Percentiles rank a stretch among this genome's conserved stretches.
Evolutionary conservation across 2,888 invertebrate species (phyloP).

Genomic region (Drosophila maculinotata): DNA sequence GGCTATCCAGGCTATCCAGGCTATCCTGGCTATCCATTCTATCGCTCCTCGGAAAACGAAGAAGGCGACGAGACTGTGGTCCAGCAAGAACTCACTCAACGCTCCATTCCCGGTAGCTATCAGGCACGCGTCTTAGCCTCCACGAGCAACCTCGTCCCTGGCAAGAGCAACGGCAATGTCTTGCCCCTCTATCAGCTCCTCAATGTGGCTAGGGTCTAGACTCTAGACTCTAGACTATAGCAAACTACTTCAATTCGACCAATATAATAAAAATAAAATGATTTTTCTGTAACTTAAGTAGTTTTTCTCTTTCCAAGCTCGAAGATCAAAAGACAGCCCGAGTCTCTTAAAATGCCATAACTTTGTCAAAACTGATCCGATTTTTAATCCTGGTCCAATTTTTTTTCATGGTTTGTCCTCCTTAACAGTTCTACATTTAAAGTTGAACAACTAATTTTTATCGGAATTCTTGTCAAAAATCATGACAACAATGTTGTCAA

Average conservation of each 20-base stretch:
- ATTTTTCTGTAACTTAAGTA: background rate
- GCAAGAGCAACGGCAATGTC: constrained; percentile 37
- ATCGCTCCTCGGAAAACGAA: constrained; percentile 44
- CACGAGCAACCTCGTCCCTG: constrained; percentile 35
- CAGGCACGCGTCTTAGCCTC: constrained; percentile 56
- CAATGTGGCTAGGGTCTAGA: constrained; percentile 54
- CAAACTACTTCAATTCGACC: background rate
- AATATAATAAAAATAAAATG: constrained; percentile 8
- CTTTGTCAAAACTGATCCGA: too few species aligned
- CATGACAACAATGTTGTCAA: too few species aligned
- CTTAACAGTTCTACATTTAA: too few species aligned
- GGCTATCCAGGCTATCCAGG: constrained; percentile 41
- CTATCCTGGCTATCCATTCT: constrained; percentile 54
- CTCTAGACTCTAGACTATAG: constrained; percentile 21
- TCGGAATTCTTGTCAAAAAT: too few species aligned
- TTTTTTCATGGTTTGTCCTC: too few species aligned
- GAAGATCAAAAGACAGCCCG: too few species aligned
- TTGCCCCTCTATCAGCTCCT: constrained; percentile 64
- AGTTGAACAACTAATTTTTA: too few species aligned
- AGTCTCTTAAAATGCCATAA: too few species aligned
- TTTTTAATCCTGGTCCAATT: too few species aligned
- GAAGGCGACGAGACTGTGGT: constrained; percentile 27
- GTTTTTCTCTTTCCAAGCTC: too few species aligned
- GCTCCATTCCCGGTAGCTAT: constrained; percentile 51
- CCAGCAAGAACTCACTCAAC: constrained; percentile 21